phyloP scores from a whole-genome alignment of 2,113 vertebrate species.

The Ctenodactylus gundi region DNA sequence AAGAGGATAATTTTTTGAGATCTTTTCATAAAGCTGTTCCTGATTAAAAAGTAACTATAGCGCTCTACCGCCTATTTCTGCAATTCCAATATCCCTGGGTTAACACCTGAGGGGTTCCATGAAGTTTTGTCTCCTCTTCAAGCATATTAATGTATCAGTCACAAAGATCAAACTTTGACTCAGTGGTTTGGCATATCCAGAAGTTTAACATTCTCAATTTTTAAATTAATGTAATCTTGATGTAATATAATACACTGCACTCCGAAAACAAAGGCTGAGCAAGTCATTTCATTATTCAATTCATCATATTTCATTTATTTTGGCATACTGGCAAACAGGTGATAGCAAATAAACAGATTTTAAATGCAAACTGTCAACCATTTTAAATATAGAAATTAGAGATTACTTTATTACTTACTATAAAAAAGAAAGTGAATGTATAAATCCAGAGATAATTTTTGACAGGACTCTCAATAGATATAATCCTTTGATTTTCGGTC shows the following conservation, averaged over 20 bases:
- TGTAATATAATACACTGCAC: neutral
- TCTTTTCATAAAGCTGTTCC: neutral
- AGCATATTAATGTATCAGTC: neutral
- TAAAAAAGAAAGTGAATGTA: constrained; percentile 25
- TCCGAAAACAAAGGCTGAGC: constrained; percentile 28
- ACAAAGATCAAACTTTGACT: neutral
- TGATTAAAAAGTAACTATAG: constrained; percentile 12
- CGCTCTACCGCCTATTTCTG: constrained; percentile 13
- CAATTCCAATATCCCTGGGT: neutral
- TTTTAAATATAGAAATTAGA: neutral
- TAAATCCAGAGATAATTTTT: constrained; percentile 53
- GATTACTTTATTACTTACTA: constrained; percentile 13
- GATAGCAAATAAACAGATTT: neutral
- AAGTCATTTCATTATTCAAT: constrained; percentile 24
- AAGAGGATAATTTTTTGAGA: constrained; percentile 24
- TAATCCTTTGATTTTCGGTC: neutral
- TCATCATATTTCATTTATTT: constrained; percentile 40
- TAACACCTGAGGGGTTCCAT: neutral
- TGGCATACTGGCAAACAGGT: neutral
- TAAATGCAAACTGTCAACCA: constrained; percentile 11
- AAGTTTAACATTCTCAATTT: neutral
- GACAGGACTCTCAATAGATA: neutral
- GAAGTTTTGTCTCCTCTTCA: neutral
- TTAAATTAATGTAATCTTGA: constrained; percentile 7
- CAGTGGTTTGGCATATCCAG: constrained; percentile 23